These are phyloP conservation scores for Pherbina coryleti DNA, from an alignment of 2,888 invertebrate species.

Conservation along the genomic window DNA sequence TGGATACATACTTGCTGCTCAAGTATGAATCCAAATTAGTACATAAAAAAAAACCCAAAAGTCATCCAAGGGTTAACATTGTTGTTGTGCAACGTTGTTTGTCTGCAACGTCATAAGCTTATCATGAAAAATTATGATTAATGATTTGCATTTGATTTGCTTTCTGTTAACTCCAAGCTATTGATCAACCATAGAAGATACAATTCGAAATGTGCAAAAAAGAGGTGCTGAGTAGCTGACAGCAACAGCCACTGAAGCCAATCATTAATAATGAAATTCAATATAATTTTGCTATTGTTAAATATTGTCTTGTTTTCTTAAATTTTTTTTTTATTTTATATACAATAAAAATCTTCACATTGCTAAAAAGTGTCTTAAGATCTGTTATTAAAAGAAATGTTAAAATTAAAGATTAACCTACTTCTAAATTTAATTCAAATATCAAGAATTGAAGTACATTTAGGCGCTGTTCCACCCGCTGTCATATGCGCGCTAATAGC, in stretches of 20 bases:
- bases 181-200: background rate
- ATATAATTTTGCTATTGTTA: background rate
- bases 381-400: too few species aligned
- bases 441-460: background rate
- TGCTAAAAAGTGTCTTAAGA: too few species aligned
- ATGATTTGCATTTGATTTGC: background rate
- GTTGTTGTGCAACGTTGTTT: too few species aligned
- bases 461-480: background rate
- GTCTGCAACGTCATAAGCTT: too few species aligned
- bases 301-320: background rate
- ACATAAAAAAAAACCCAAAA: too few species aligned
- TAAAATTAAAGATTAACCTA: background rate
- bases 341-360: too few species aligned
- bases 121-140: conserved; percentile 17
- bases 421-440: too few species aligned
- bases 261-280: conserved; percentile 13
- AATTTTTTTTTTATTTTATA: too few species aligned
- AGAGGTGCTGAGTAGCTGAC: background rate
- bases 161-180: background rate
- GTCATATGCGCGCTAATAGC: too few species aligned
- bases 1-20: too few species aligned
- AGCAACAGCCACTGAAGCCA: background rate
- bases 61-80: too few species aligned
- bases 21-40: too few species aligned
- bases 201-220: background rate